A percentile compares a stretch with the other conserved stretches of the same genome.
These are phyloP conservation scores for Trachelus troglodyta DNA, from an alignment of 2,888 invertebrate species.

Conservation along the genomic window DNA sequence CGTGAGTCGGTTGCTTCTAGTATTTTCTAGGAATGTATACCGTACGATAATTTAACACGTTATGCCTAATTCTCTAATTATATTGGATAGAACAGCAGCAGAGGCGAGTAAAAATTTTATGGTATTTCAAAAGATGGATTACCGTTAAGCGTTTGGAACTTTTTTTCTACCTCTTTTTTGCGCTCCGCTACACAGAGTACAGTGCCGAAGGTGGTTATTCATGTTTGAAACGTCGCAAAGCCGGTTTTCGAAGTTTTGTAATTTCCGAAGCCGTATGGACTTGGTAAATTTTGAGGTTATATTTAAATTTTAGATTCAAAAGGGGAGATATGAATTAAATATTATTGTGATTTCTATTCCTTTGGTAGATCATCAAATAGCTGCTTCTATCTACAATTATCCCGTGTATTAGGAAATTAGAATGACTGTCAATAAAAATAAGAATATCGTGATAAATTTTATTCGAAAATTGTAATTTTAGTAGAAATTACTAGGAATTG, in stretches of 20 bases:
- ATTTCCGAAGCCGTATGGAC: background rate
- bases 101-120: background rate
- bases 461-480: background rate
- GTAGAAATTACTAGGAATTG: background rate
- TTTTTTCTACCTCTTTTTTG: background rate
- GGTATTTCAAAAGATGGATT: no score
- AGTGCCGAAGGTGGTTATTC: background rate
- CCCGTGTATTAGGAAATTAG: background rate
- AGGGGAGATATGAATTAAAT: background rate
- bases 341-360: background rate
- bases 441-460: background rate
- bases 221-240: background rate
- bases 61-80: background rate
- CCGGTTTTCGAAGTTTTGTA: background rate
- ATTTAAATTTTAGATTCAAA: background rate
- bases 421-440: background rate
- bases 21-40: background rate
- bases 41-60: background rate
- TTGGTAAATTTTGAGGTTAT: background rate
- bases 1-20: background rate
- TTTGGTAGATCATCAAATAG: background rate
- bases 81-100: background rate
- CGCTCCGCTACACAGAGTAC: background rate
- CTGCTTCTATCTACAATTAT: background rate
- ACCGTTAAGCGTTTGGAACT: background rate